Conservation (phyloP, 2,113 vertebrate genomes). For the Boulengeromyrus knoepffleri region DNA sequence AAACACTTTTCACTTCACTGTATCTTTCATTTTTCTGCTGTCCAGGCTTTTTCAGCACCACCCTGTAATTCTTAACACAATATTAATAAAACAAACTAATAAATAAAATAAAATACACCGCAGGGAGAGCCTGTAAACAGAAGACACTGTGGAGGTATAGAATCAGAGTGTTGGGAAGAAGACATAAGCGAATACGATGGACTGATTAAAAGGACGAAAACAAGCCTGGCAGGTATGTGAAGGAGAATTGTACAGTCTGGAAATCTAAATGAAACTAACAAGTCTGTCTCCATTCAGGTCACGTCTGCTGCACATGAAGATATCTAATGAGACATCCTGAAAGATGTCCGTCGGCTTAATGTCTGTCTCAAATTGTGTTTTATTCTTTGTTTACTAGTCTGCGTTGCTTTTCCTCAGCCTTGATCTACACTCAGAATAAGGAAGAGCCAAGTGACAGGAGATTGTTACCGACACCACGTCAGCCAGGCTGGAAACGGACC, state of each 20-base stretch:
- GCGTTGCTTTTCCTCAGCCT: neutral
- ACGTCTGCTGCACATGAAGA: neutral
- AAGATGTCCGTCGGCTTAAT: neutral
- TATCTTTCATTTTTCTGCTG: neutral
- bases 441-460: neutral
- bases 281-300: neutral
- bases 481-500: neutral
- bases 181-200: neutral
- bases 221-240: neutral
- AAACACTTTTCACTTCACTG: neutral
- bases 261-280: neutral
- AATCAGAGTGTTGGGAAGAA: neutral
- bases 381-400: neutral
- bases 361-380: neutral
- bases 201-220: neutral
- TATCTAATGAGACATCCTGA: neutral
- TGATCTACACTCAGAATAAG: neutral
- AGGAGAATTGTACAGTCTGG: neutral
- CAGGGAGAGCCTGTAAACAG: neutral
- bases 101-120: neutral
- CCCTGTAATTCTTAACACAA: neutral
- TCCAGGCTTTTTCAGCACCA: neutral
- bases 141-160: neutral
- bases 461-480: neutral
- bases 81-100: neutral